phyloP scores from a whole-genome alignment of 2,888 invertebrate genomes.

The Noctua pronuba region DNA sequence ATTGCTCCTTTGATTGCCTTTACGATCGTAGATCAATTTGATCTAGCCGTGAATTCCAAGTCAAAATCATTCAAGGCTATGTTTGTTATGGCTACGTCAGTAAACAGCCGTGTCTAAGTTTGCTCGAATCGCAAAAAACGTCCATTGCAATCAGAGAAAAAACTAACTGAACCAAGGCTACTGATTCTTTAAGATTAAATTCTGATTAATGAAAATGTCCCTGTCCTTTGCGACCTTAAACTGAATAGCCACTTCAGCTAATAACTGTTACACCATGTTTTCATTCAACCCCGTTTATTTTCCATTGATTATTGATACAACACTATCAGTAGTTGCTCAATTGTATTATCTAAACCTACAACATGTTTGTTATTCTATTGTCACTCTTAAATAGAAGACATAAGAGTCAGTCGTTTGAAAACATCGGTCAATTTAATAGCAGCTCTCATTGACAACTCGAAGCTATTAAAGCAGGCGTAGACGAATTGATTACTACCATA shows the following conservation, averaged over 20 bases:
- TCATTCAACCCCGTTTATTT: conserved; percentile 67
- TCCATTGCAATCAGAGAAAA: conserved; percentile 46
- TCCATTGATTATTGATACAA: conserved; percentile 70
- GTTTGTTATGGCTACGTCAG: conserved; percentile 56
- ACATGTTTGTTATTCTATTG: conserved; percentile 48
- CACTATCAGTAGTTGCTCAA: conserved; percentile 68
- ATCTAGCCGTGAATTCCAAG: conserved; percentile 36
- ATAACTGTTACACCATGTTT: conserved; percentile 49
- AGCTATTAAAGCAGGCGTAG: conserved; percentile 63
- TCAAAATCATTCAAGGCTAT: conserved; percentile 52
- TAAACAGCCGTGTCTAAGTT: conserved; percentile 44
- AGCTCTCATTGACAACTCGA: conserved; percentile 69
- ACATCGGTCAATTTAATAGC: conserved; percentile 56
- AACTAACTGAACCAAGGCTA: conserved; percentile 56
- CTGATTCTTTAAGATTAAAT: conserved; percentile 38
- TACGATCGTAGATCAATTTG: conserved; percentile 39
- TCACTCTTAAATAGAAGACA: conserved; percentile 61
- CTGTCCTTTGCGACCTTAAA: conserved; percentile 38
- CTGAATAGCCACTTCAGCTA: conserved; percentile 53
- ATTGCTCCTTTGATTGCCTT: conserved; percentile 26
- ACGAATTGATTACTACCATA: conserved; percentile 49
- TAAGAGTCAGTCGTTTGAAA: conserved; percentile 57
- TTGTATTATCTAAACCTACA: conserved; percentile 64
- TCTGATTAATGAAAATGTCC: conserved; percentile 44
- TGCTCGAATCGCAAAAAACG: conserved; percentile 47